A percentile compares a stretch with the other conserved stretches of the same genome.
phyloP scores from a whole-genome alignment of 2,888 invertebrate genomes.

The Choreutis nemorana region DNA sequence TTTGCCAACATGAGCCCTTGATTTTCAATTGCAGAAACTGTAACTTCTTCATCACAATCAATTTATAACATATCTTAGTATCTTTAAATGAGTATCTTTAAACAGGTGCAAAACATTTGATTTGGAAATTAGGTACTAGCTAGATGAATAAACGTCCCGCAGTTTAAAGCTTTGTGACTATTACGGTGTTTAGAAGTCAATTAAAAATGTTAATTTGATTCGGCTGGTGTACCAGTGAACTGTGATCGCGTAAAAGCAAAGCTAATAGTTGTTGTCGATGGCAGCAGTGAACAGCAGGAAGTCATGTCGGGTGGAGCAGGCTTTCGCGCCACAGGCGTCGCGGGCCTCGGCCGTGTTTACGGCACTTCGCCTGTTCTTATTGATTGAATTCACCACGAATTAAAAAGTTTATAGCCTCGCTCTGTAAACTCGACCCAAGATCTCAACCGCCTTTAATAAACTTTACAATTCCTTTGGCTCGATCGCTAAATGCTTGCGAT shows the following conservation, averaged over 20 bases:
- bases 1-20: slow-evolving; percentile 35
- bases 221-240: too few species aligned
- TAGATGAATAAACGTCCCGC: too few species aligned
- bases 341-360: slow-evolving; percentile 29
- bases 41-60: too few species aligned
- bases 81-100: too few species aligned
- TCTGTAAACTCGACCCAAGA: too few species aligned
- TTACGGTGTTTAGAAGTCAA: slow-evolving; percentile 57
- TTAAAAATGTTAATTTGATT: too few species aligned
- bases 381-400: slow-evolving; percentile 44
- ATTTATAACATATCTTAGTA: too few species aligned
- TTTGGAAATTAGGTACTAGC: too few species aligned
- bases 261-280: slow-evolving; percentile 49
- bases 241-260: slow-evolving; percentile 50
- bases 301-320: slow-evolving; percentile 31
- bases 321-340: slow-evolving; percentile 30
- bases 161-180: too few species aligned
- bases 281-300: slow-evolving; percentile 51
- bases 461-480: slow-evolving; percentile 11
- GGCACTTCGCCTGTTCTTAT: slow-evolving; percentile 37
- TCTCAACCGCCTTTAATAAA: slow-evolving; percentile 10
- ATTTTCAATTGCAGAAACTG: slow-evolving; percentile 44
- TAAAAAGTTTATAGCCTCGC: slow-evolving; percentile 30
- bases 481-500: too few species aligned
- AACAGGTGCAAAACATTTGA: too few species aligned